Evolutionary conservation across 2,888 invertebrate species (phyloP), one percentile per base, ranked within the genome.

Genomic region (Drosophila setosimentum): DNA sequence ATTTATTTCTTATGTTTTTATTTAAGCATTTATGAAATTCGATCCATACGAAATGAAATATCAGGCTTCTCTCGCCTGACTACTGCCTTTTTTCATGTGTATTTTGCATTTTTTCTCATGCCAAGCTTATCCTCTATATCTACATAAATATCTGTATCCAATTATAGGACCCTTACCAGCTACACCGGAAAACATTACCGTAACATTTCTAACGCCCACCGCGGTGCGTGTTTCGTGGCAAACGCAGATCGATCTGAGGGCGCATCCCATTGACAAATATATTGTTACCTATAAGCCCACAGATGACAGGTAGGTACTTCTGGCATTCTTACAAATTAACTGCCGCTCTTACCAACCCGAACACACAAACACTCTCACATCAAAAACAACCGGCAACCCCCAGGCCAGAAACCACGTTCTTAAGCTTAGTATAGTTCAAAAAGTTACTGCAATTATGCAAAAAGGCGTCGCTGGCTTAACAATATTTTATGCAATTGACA

Each of bases 211-310:
- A 76, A 97, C 96, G 92, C 97, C 97, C 51, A 96, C 96, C 77
- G 96, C 97, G 57, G 97, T 97, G 80, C 95, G 96, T 87, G 96
- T 98, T 48, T 96, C 97, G 80, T 98, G 98, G 97, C 96, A 96
- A 83, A 97, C 96, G 71, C 95, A 96, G 86, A 95, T 96, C 79
- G 96, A 96, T 90, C 95, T 96, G 87, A 92, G 92, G 87, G 92
- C 92, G 66, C 92, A 92, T 89, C 93, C 93, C 54, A 96, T 97
- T 76, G 97, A 97, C 92, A 97, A 97, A 93, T 97, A 97, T 94
- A 97, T 97, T 94, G 97, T 98, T 93, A 97, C 96, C 27, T 97
- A 97, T 93, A 97, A 97, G 92, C 97, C 97, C 55, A 96, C 97
- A 58, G 97, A 97, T 94, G 97, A 97, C 94, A 97, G 97, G 97